Base-by-base conservation (phyloP, 2,888 invertebrate genomes). In the Eurois occulta region DNA sequence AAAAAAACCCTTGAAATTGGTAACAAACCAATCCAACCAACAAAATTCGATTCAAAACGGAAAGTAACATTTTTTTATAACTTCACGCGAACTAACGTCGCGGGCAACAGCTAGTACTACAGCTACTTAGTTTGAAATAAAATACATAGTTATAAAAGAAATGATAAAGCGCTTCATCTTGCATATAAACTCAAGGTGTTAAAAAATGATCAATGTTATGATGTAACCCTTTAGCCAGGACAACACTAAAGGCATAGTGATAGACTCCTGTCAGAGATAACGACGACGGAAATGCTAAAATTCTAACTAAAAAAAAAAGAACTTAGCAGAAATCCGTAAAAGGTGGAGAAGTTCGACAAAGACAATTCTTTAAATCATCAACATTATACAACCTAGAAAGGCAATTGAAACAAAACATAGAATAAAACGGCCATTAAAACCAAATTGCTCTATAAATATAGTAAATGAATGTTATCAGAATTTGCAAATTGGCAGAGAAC, bases 401-500 rank as follows among this genome's bases (percentile, higher is more conserved):
- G 18, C 41, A 68, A 21, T 71, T 38, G 13, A 65, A 68, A 72
- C 32, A 74, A 35, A 75, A 70, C n/a, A 35, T n/a, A 75, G 32
- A 74, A 74, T 60, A 70, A 75, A 64, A 41, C 18, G 18, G 16
- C 76, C 67, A 78, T 80, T 85, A 80, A 84, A 86, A 80, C 60
- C 11, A 81, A 73, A 80, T 80, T 74, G 75, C 78, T 78, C 74
- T 72, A 38, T 80, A 87, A 80, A 80, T 80, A 77, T 58, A 80
- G 68, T 66, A 81, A 16, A 13, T 80, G 81, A 81, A 86, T 81
- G 81, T 83, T 83, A 87, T 89, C 87, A 83, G 65, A 79, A 75
- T 86, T 88, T 89, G 89, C 88, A 90, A 89, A 88, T 89, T 86
- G 87, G 88, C 86, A 82, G 73, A 78, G 72, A 75, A 81, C 81